Evolutionary conservation across 1,140 invertebrate species (phyloP), one percentile per base, ranked within the genome.

Genomic region (Eciton burchellii): DNA sequence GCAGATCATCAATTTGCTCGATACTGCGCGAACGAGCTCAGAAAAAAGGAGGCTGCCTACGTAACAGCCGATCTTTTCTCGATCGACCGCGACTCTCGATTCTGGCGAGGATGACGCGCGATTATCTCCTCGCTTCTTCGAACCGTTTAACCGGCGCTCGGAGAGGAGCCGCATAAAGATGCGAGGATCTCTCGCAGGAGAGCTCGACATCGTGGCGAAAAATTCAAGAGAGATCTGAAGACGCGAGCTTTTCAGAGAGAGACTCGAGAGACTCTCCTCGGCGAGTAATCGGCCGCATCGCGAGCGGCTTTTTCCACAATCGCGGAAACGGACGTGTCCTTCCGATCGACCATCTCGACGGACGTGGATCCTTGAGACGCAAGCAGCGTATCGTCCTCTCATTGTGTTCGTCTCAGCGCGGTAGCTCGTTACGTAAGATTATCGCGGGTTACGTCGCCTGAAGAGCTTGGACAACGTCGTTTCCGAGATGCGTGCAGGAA

Each of bases 381-480:
- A 81, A 72, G 66, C 21, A 66, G 26, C 76, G 73, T 88, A 87
- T 88, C 84, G 72, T 88, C 82, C 14, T 88, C 82, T 84, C 74
- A 89, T 91, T 88, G 86, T 86, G 59, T 87, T 88, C 86, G 72
- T 8, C 85, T 77, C 70, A 83, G 82, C 84, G 87, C 79, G 74
- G 62, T 56, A 60, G 11, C 43, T 57, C 29, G 49, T 91, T 91
- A 87, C 84, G 87, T 89, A 91, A 91, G 62, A 56, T 87, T 83
- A 84, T 83, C 71, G 54, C 81, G 63, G 63, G 62, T 81, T 83
- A 85, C 84, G 81, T 83, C 76, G 72, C n/a, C n/a, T n/a, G 8
- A 2, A 35, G 71, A 45, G 62, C 74, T 65, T 72, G 43, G 74
- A 56, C n/a, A n/a, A n/a, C 66, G 45, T 19, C 29, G 16, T 74